Conservation (phyloP, 2,888 invertebrate species). For the Pyrgus malvae region DNA sequence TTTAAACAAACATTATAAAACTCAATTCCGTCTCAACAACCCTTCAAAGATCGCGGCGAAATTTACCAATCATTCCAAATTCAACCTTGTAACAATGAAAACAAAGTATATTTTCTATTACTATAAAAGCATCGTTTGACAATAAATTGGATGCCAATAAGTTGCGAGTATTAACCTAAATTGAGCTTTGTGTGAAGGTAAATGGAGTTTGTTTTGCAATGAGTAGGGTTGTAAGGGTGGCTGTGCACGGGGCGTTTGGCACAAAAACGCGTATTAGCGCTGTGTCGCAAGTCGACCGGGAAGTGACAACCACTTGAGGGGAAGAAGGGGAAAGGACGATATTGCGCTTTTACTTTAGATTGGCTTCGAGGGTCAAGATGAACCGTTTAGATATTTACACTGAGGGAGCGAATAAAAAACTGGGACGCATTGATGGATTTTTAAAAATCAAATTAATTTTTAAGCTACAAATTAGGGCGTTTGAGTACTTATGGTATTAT, state of each 20-base stretch:
- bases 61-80: slow-evolving; percentile 23
- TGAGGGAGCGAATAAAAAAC: neutral
- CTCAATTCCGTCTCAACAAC: slow-evolving; percentile 39
- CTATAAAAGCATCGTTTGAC: slow-evolving; percentile 1
- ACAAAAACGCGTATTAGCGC: slow-evolving; percentile 74
- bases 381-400: slow-evolving; percentile 10
- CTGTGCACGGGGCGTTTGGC: slow-evolving; percentile 44
- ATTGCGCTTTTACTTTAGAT: slow-evolving; percentile 25
- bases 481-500: too few relatives aligned
- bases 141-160: slow-evolving; percentile 21
- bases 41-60: slow-evolving; percentile 27
- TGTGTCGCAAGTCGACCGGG: slow-evolving; percentile 62
- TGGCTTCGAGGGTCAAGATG: slow-evolving; percentile 23
- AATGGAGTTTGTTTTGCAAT: neutral
- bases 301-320: slow-evolving; percentile 65
- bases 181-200: neutral
- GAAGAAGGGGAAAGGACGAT: slow-evolving; percentile 24
- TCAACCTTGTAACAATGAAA: slow-evolving; percentile 13
- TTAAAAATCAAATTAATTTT: too few relatives aligned
- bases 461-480: too few relatives aligned
- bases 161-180: neutral
- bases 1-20: slow-evolving; percentile 46
- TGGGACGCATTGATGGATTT: too few relatives aligned
- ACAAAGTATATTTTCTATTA: slow-evolving; percentile 34
- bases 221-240: slow-evolving; percentile 38